Evolutionary conservation across 1,140 invertebrate genomes (phyloP).

Genomic region (Pseudomyrmex dendroicus): DNA sequence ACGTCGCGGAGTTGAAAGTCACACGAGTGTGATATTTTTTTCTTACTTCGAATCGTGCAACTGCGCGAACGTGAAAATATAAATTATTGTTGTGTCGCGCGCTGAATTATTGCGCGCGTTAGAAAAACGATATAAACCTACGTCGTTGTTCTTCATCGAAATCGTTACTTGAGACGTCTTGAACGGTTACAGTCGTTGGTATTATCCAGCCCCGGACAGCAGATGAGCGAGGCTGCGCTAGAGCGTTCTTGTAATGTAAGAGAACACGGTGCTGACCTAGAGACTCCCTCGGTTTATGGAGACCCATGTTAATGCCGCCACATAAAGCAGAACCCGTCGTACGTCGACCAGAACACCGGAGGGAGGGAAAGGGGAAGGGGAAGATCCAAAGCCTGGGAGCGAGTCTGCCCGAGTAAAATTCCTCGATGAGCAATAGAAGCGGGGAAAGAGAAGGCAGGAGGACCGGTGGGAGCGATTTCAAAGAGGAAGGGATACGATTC

Average conservation of each 20-base stretch:
- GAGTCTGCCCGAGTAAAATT: conserved; percentile 83
- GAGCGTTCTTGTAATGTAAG: conserved; percentile 34
- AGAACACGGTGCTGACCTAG: conserved; percentile 80
- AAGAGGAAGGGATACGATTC: conserved; percentile 77
- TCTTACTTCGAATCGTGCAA: background rate
- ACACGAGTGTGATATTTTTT: background rate
- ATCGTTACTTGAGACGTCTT: conserved; percentile 17
- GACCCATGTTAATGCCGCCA: conserved; percentile 77
- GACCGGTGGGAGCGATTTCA: conserved; percentile 29
- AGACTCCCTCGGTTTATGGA: conserved; percentile 80
- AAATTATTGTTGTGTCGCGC: background rate
- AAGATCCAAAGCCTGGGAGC: conserved; percentile 76
- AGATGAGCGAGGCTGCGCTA: conserved; percentile 12
- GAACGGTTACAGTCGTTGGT: background rate
- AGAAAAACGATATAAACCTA: conserved; percentile 10
- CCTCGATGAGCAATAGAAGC: conserved; percentile 76
- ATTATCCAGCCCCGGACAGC: background rate
- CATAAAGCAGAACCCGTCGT: conserved; percentile 72
- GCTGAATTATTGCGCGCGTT: background rate
- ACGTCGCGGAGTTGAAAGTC: background rate
- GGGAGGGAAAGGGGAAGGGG: conserved; percentile 3
- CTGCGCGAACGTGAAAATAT: background rate
- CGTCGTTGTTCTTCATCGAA: background rate
- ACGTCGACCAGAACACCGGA: conserved; percentile 62
- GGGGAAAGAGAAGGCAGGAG: conserved; percentile 21